Evolutionary conservation across 2,113 vertebrate species (phyloP).

Genomic region (Triplophysa rosa): DNA sequence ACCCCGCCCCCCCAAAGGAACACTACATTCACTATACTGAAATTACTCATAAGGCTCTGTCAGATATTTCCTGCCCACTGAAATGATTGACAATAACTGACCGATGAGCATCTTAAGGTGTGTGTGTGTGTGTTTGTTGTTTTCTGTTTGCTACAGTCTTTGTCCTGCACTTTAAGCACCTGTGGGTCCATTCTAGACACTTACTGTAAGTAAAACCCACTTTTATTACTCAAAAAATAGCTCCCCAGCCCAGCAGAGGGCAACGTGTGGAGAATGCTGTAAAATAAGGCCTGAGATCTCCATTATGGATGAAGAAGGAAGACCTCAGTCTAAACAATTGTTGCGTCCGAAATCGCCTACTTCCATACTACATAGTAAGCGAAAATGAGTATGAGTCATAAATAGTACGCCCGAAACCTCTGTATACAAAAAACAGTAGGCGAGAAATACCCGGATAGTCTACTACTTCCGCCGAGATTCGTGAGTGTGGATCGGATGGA

Average conservation of each 20-base stretch:
- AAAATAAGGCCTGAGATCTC: constrained; percentile 34
- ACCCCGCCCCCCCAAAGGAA: neutral
- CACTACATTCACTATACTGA: constrained; percentile 21
- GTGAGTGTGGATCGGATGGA: no score
- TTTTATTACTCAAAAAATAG: constrained; percentile 50
- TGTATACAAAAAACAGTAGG: no score
- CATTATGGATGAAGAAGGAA: constrained; percentile 23
- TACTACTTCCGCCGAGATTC: no score
- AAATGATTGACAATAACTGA: constrained; percentile 13
- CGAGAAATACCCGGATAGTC: no score
- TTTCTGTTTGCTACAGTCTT: constrained; percentile 46
- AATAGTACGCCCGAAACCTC: no score
- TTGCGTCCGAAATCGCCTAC: neutral
- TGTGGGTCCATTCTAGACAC: constrained; percentile 41
- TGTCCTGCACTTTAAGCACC: constrained; percentile 52
- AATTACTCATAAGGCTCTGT: constrained; percentile 36
- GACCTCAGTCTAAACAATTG: constrained; percentile 4
- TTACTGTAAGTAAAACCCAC: constrained; percentile 41
- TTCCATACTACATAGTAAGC: no score
- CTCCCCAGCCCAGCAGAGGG: constrained; percentile 41
- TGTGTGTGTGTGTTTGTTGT: neutral
- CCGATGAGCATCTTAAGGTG: constrained; percentile 35
- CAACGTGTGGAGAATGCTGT: constrained; percentile 31
- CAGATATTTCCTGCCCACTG: constrained; percentile 13
- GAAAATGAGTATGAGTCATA: no score